Conservation (phyloP, 2,797 vertebrate genomes). For the Mionectes olivaceus region DNA sequence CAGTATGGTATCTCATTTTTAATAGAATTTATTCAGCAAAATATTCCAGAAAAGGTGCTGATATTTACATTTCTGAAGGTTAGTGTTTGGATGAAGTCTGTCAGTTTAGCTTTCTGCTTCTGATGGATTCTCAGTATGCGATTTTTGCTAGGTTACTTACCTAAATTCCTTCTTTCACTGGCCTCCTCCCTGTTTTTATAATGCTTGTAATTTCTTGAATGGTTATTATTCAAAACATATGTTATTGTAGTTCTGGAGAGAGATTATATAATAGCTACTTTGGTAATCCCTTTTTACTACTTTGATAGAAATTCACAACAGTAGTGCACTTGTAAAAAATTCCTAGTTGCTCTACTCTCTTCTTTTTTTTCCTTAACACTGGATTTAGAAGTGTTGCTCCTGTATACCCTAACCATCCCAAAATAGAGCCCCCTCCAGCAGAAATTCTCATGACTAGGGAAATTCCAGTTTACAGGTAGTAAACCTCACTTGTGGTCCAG, state of each 20-base stretch:
- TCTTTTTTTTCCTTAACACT: not conserved
- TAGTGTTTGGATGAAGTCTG: not conserved
- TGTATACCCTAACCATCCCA: not conserved
- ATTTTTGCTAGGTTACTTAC: not conserved
- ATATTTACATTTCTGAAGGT: not conserved
- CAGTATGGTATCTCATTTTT: slow-evolving; percentile 38
- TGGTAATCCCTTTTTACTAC: not conserved
- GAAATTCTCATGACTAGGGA: not conserved
- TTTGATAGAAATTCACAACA: not conserved
- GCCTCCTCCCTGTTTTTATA: not conserved
- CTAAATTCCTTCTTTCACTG: not conserved
- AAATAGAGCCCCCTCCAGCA: not conserved
- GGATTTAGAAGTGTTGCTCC: not conserved
- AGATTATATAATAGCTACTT: not conserved
- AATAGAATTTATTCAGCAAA: slow-evolving; percentile 49
- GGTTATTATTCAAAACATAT: not conserved
- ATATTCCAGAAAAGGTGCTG: slow-evolving; percentile 14
- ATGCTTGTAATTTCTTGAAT: not conserved
- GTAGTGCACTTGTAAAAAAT: not conserved
- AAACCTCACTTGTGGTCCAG: not conserved
- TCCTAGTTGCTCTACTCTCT: not conserved
- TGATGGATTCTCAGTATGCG: not conserved
- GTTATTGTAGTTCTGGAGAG: not conserved
- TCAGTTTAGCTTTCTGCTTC: slow-evolving; percentile 2
- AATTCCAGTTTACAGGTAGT: slow-evolving; percentile 3